These are phyloP conservation scores for Drosophila kurseongensis DNA, from an alignment of 1,140 invertebrate species.

Conservation along the genomic window DNA sequence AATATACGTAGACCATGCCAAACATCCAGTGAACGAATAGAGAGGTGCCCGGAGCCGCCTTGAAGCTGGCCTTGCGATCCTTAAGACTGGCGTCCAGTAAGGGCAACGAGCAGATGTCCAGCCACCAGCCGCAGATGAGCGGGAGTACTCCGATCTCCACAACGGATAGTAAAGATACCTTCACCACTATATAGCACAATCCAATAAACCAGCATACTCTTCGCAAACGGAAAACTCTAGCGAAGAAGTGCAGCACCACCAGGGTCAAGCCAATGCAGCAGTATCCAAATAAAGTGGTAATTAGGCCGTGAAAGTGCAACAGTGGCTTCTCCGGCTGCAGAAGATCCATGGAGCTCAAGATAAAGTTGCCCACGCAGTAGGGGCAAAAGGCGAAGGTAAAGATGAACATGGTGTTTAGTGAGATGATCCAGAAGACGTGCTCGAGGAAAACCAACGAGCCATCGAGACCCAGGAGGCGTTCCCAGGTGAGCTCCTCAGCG, in stretches of 20 bases:
- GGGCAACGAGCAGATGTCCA: conserved; percentile 98
- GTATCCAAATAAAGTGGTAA: conserved; percentile 97
- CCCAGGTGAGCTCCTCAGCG: conserved; percentile 99
- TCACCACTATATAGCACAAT: conserved; percentile 98
- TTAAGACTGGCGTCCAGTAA: conserved; percentile 97
- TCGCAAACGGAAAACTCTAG: conserved; percentile 90
- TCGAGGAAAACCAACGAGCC: conserved; percentile 98
- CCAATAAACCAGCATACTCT: conserved; percentile 94
- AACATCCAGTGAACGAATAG: conserved; percentile 99
- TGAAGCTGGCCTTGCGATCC: conserved; percentile 94
- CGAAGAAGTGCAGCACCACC: conserved; percentile 92
- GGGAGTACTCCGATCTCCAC: conserved; percentile 99
- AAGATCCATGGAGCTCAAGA: conserved; percentile 91
- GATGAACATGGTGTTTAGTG: conserved; percentile 98
- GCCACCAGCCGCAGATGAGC: conserved; percentile 99
- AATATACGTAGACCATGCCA: conserved; percentile 99
- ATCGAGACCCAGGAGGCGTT: conserved; percentile 97
- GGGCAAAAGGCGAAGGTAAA: conserved; percentile 97
- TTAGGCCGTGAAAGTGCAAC: conserved; percentile 95
- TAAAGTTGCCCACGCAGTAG: conserved; percentile 96
- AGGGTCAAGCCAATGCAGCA: conserved; percentile 94
- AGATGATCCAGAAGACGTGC: conserved; percentile 99
- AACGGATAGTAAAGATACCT: conserved; percentile 95
- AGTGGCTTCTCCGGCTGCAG: conserved; percentile 90
- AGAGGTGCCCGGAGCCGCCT: conserved; percentile 95